Base-by-base conservation (phyloP, 2,797 vertebrate genomes). In the Alca torda region DNA sequence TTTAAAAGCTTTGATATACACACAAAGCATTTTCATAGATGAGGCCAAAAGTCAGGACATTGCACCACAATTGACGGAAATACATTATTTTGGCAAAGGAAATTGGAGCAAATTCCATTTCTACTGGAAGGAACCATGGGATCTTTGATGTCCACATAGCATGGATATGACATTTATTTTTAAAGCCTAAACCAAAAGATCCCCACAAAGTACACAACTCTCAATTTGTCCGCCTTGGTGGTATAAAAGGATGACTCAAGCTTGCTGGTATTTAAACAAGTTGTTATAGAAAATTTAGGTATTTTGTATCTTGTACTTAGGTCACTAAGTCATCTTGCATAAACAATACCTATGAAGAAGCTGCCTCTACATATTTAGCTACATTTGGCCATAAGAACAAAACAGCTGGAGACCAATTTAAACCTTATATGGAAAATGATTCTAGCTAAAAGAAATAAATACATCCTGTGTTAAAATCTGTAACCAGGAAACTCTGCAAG, bases 51-150 rank as follows among this genome's bases (percentile, higher is more conserved):
- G 95, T 93, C 95, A 96, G 86, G 91, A 93, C 80, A 88, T 10
- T 72, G 73, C 63, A 86, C 89, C 93, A 96, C 93, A 97, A 94
- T 93, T 95, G 95, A 95, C 96, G 95, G 95, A 97, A 96, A 96
- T 70, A 69, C 64, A 72, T 80, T 91, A 91, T 90, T 96, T 65
- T 95, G 95, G 90, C 88, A 95, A 93, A 96, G 95, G 93, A 96
- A 97, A 93, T 75, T 56, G 94, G 79, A 89, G 57, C 84, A 73
- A 93, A 60, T 59, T 80, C 74, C 39, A 57, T 80, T 92, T 93
- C 81, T 92, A 87, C 75, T 93, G 86, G 70, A 94, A 96, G 88
- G 84, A 94, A 78, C 92, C 75, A 81, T 26, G 6, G 56, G 50
- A 85, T 30, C 84, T 95, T 97, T 97, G 93, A 96, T 95, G 92